Evolutionary conservation across 2,797 vertebrate genomes (phyloP).

Genomic region (Psittacula derbiana): DNA sequence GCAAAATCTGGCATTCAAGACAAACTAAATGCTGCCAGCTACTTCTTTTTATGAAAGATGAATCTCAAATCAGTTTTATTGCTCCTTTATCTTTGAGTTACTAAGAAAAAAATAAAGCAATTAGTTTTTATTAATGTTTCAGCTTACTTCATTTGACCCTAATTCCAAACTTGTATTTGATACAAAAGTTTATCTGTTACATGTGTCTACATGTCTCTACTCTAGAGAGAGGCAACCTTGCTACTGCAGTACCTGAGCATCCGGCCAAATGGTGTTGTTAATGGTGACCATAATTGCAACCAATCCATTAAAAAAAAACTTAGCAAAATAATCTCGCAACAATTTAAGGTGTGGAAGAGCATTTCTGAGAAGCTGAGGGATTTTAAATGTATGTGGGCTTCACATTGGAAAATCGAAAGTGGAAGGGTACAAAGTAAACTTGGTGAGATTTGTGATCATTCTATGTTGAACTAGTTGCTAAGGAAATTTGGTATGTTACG

Average conservation of each 20-base stretch:
- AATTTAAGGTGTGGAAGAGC: not conserved
- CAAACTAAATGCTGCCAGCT: not conserved
- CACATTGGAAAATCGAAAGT: not conserved
- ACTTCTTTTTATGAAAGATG: not conserved
- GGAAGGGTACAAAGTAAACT: not conserved
- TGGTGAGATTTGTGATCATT: not conserved
- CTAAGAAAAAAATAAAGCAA: not conserved
- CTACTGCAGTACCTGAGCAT: not conserved
- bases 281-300: not conserved
- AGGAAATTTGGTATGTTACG: not conserved
- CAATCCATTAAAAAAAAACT: not conserved
- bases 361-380: not conserved
- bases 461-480: not conserved
- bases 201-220: fast-evolving
- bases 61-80: not conserved
- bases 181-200: not conserved
- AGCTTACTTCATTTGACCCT: not conserved
- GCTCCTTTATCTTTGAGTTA: not conserved
- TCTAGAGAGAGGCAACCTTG: not conserved
- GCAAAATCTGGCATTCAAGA: not conserved
- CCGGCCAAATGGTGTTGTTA: not conserved
- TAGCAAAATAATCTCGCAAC: not conserved
- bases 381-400: not conserved
- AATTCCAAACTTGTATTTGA: not conserved
- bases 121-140: not conserved